phyloP scores from a whole-genome alignment of 35 echinoderm and acorn worm genomes.

The Apostichopus japonicus region DNA sequence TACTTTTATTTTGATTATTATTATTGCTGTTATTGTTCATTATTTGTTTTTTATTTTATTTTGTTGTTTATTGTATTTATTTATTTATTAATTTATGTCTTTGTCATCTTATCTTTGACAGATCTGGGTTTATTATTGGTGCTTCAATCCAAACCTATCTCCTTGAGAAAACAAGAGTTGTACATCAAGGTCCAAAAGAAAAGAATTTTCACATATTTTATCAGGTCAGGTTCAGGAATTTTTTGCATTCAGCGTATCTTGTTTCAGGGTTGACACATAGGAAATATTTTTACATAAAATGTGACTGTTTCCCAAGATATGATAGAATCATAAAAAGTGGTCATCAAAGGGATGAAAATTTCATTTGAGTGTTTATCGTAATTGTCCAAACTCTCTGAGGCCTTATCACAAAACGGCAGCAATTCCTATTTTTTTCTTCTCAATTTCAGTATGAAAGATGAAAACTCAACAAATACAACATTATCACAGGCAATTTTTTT shows the following conservation, averaged over 20 bases:
- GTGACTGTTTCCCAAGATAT: not conserved
- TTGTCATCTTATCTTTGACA: not conserved
- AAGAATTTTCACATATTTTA: constrained; percentile 94
- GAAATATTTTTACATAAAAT: not conserved
- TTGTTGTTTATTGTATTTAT: no score
- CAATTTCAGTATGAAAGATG: no score
- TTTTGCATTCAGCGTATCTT: not conserved
- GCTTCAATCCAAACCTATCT: constrained; percentile 92
- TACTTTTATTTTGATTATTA: no score
- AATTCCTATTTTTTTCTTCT: no score
- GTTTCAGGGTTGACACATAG: not conserved
- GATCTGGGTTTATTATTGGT: constrained; percentile 80
- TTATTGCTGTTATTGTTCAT: no score
- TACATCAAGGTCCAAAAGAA: constrained; percentile 73
- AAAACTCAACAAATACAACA: no score
- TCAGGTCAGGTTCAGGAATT: constrained; percentile 49
- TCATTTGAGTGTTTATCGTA: not conserved
- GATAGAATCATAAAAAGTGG: not conserved
- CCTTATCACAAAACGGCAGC: no score
- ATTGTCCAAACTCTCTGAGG: no score
- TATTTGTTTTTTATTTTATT: no score
- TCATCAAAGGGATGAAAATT: constrained; percentile 16
- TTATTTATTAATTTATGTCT: not conserved
- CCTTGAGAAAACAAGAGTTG: constrained; percentile 90
- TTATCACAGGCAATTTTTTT: no score